Base-by-base conservation (phyloP, 2,113 vertebrate genomes). In the Leucopsar rothschildi region DNA sequence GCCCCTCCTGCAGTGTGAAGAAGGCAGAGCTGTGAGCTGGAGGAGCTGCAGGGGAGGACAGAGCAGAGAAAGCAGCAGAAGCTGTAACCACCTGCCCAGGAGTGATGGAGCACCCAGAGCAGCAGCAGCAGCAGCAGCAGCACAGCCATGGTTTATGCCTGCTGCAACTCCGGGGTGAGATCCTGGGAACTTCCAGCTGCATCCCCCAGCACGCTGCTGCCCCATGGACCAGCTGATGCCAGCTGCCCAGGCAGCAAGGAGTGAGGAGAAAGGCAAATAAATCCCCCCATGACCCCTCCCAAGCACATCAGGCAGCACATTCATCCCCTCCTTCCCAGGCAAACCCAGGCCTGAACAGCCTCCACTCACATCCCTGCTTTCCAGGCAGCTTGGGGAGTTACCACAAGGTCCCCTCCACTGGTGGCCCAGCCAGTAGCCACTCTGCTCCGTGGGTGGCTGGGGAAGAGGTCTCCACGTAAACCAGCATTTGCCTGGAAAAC, bases 1-100 rank as follows among this genome's bases (percentile, higher is more conserved):
- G 9, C 57, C 40, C 35, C 0, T 12, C 50, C 50, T 52, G 0
- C 2, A 8, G 42, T 0, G 0, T 1, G 2, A 84, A 52, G 64
- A 90, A 56, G 57, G 80, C 79, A 79, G 44, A 14, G n/a, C 44
- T 5, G 3, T 1, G 5, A 86, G 82, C 75, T 6, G 5, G n/a
- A 86, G 39, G 31, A 73, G 80, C 60, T 2, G 1, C 33, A 25
- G 68, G 52, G 31, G 17, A 8, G 7, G 18, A 50, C 2, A 5
- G 59, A 88, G 80, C 5, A 3, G 37, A 71, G 59, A 86, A 88
- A 88, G 92, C 82, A 81, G 76, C 7, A 4, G 59, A 86, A 92
- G 60, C 49, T 17, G 3, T 29, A 52, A 52, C 40, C 37, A 25
- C 11, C 52, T 33, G 40, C 50, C 45, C 35, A 17, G 49, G 22